Base-by-base conservation (phyloP, 37 sponge, comb jelly and placozoan species). In the Beroe forskalii region DNA sequence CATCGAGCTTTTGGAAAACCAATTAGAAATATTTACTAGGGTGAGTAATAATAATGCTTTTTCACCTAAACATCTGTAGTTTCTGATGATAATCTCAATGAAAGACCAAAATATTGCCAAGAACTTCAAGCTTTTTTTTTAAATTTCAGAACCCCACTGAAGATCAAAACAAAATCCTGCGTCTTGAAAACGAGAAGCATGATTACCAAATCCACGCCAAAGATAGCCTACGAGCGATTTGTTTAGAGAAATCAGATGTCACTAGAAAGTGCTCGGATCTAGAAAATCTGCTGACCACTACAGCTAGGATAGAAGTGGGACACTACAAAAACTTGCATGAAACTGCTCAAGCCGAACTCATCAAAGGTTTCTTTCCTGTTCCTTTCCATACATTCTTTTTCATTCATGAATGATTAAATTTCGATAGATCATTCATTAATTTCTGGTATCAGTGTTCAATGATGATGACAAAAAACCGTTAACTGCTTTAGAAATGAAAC, bases 1-100 rank as follows among this genome's bases (percentile, higher is more conserved):
- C 36, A 92, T 98, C 32, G 96, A 96, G 89, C 94, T 95, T 93
- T 37, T 98, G 61, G 99, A 98, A 90, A 95, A 95, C 55, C 96
- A 98, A 89, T 62, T 98, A 19, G 93, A 96, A 62, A 91, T 96
- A 24, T 96, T 94, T 60, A 89, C 95, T 37, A 91, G 93, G 92
- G 95, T 93, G 32, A 60, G 90, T 17, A 33, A 89, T 35, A 48
- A n/a, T n/a, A n/a, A n/a, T n/a, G n/a, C n/a, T n/a, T n/a, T n/a
- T n/a, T n/a, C n/a, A n/a, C n/a, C n/a, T n/a, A n/a, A n/a, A n/a
- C n/a, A n/a, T n/a, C n/a, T n/a, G n/a, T n/a, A n/a, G n/a, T n/a
- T n/a, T n/a, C n/a, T n/a, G n/a, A n/a, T n/a, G n/a, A n/a, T n/a
- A n/a, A n/a, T n/a, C n/a, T n/a, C n/a, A n/a, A n/a, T n/a, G n/a